Evolutionary conservation across 2,888 invertebrate genomes (phyloP).

Genomic region (Pseudoips prasinana): DNA sequence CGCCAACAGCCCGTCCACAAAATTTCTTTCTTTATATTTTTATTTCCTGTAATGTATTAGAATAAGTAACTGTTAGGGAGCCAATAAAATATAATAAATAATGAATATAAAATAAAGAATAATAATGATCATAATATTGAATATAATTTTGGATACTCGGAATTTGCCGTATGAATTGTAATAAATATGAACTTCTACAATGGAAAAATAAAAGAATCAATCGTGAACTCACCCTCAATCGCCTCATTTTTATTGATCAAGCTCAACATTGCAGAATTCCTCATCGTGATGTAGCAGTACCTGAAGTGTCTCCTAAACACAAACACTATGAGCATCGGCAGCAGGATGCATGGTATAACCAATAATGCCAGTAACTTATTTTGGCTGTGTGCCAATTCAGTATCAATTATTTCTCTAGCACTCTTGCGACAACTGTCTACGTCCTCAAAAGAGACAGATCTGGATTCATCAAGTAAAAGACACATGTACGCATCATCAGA

Average conservation of each 20-base stretch:
- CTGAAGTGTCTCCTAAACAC: constrained; percentile 77
- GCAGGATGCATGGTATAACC: constrained; percentile 37
- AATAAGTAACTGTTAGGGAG: too few species aligned
- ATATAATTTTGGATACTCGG: too few species aligned
- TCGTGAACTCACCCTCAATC: constrained; percentile 52
- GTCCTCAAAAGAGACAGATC: constrained; percentile 28
- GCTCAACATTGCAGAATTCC: constrained; percentile 80
- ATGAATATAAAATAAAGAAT: too few species aligned
- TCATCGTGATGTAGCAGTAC: constrained; percentile 81
- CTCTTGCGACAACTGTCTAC: constrained; percentile 37
- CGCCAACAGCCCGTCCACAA: too few species aligned
- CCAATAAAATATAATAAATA: too few species aligned
- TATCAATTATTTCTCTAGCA: constrained; percentile 27
- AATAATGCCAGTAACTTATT: constrained; percentile 40
- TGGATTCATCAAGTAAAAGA: constrained; percentile 37
- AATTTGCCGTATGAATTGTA: too few species aligned
- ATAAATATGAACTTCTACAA: too few species aligned
- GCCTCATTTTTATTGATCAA: constrained; percentile 70
- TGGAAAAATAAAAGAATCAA: neutral
- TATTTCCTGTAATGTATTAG: too few species aligned
- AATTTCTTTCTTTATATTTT: too few species aligned
- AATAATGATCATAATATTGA: too few species aligned
- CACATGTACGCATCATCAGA: constrained; percentile 41
- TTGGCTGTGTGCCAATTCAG: constrained; percentile 22
- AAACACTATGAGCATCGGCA: constrained; percentile 41